Evolutionary conservation across 2,113 vertebrate species (phyloP).

Genomic region (Megaceryle torquata): DNA sequence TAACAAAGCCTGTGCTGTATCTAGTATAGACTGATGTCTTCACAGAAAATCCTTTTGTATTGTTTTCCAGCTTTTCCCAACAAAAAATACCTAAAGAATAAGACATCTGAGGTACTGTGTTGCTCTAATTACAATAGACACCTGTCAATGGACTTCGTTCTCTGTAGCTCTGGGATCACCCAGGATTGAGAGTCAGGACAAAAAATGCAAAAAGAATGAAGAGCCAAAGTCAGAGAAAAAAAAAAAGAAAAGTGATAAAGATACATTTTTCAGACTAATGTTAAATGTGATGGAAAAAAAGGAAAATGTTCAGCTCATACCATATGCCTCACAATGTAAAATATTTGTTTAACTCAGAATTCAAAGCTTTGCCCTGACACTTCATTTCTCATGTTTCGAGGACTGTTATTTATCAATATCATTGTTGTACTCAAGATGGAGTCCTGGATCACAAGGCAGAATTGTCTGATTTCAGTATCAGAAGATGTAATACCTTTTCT

Average conservation of each 20-base stretch:
- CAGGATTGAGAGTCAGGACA: not conserved
- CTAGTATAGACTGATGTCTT: not conserved
- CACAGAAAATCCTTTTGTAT: not conserved
- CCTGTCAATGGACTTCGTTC: not conserved
- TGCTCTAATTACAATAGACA: not conserved
- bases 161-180: not conserved
- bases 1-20: not conserved
- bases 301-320: not conserved
- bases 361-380: not conserved
- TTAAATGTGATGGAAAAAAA: not conserved
- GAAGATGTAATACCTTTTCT: not conserved
- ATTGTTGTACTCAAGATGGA: not conserved
- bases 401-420: not conserved
- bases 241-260: not conserved
- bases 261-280: not conserved
- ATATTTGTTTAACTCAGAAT: not conserved
- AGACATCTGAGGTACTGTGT: not conserved
- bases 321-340: not conserved
- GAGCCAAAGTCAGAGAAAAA: not conserved
- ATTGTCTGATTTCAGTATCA: not conserved
- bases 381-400: not conserved
- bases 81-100: not conserved
- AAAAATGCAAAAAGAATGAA: not conserved
- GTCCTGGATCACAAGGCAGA: not conserved
- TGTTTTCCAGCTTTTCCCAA: not conserved